These are phyloP conservation scores for Micropterix aruncella DNA, from an alignment of 2,888 invertebrate species.

Conservation along the genomic window DNA sequence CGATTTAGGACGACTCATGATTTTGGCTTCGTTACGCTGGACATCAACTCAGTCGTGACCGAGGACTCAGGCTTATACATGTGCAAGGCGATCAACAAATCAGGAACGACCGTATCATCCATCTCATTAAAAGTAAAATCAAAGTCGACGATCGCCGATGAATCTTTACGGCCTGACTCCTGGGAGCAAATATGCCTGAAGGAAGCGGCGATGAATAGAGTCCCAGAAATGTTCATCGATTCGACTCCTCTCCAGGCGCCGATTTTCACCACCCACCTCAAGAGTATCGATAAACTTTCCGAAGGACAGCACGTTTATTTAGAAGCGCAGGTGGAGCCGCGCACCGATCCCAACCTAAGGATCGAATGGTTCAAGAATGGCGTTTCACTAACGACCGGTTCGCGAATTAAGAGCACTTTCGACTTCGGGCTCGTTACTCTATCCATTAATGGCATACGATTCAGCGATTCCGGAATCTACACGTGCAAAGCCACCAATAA, in stretches of 20 bases:
- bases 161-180: slow-evolving; percentile 78
- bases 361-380: slow-evolving; percentile 92
- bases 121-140: slow-evolving; percentile 80
- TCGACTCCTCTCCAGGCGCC: slow-evolving; percentile 81
- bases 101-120: slow-evolving; percentile 89
- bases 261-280: slow-evolving; percentile 87
- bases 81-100: slow-evolving; percentile 86
- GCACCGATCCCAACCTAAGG: slow-evolving; percentile 74
- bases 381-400: slow-evolving; percentile 70
- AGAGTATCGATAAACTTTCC: slow-evolving; percentile 66
- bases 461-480: slow-evolving; percentile 90
- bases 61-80: slow-evolving; percentile 89
- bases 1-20: slow-evolving; percentile 85
- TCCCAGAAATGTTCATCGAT: slow-evolving; percentile 78
- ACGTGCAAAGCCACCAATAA: slow-evolving; percentile 90
- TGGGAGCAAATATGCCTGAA: slow-evolving; percentile 86
- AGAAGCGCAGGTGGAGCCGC: slow-evolving; percentile 84
- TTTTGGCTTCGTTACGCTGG: slow-evolving; percentile 87
- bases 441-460: slow-evolving; percentile 73
- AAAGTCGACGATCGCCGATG: slow-evolving; percentile 65
- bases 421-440: slow-evolving; percentile 94
- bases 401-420: slow-evolving; percentile 84
- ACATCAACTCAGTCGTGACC: slow-evolving; percentile 75
- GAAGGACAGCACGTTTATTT: slow-evolving; percentile 80
- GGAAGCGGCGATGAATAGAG: slow-evolving; percentile 84